Percentiles rank a stretch among this genome's conserved stretches.
Conservation (phyloP, 1,140 invertebrate species). For the Plutomurus gul region DNA sequence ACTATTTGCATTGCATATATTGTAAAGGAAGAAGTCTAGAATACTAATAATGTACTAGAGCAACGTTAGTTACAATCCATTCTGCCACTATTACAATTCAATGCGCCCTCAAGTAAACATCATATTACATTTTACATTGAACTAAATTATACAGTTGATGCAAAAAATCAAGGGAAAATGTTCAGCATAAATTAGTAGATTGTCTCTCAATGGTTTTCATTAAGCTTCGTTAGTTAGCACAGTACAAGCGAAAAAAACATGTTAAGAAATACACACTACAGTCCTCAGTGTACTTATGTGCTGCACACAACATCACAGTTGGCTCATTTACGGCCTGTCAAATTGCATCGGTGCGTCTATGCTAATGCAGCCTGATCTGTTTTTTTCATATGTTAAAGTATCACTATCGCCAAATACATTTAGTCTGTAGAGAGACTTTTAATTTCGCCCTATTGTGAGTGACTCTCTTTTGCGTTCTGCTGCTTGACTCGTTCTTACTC, state of each 20-base stretch:
- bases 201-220: neutral
- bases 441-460: no score
- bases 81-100: neutral
- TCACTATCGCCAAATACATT: no score
- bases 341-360: neutral
- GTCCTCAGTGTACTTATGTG: no score
- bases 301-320: no score
- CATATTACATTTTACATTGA: neutral
- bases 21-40: no score
- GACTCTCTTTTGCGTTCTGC: no score
- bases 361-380: neutral
- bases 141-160: neutral
- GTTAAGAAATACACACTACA: no score
- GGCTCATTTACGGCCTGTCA: neutral
- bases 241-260: neutral
- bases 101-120: neutral
- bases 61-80: neutral
- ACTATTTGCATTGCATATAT: no score
- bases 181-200: constrained; percentile 8
- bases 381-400: neutral
- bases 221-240: neutral
- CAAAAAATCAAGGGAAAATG: neutral
- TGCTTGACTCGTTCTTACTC: no score
- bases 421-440: no score
- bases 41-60: neutral